These are phyloP conservation scores for Tenrec ecaudatus DNA, from an alignment of 2,113 vertebrate species.

Conservation along the genomic window DNA sequence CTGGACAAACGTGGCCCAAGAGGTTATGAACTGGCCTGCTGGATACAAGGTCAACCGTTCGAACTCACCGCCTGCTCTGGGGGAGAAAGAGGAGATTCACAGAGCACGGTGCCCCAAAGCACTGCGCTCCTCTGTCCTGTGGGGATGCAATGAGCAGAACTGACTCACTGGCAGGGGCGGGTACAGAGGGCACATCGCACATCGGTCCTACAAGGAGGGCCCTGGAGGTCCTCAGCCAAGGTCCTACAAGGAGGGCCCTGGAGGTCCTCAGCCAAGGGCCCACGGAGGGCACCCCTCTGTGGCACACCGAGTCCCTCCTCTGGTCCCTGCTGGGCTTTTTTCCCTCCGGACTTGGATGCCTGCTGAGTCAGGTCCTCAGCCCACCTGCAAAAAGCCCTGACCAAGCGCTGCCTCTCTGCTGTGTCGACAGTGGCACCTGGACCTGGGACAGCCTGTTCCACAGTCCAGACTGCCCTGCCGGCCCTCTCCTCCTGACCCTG, in stretches of 20 bases:
- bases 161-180: too few relatives aligned
- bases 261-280: not conserved
- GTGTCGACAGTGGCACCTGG: not conserved
- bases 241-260: not conserved
- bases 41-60: too few relatives aligned
- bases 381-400: not conserved
- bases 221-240: not conserved
- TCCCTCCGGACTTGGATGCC: not conserved
- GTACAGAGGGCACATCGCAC: not conserved
- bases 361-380: not conserved
- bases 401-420: not conserved
- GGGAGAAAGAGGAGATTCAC: too few relatives aligned
- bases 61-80: too few relatives aligned
- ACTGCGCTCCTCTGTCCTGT: too few relatives aligned
- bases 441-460: not conserved
- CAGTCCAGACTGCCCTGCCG: not conserved
- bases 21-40: too few relatives aligned
- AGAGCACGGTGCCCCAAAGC: too few relatives aligned
- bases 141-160: too few relatives aligned
- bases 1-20: not conserved
- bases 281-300: too few relatives aligned
- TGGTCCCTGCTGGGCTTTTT: not conserved
- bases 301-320: not conserved
- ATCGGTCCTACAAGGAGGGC: not conserved
- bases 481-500: not conserved